Base-by-base conservation (phyloP, 2,888 invertebrate species). In the Kuschelorhynchus macadamiae region DNA sequence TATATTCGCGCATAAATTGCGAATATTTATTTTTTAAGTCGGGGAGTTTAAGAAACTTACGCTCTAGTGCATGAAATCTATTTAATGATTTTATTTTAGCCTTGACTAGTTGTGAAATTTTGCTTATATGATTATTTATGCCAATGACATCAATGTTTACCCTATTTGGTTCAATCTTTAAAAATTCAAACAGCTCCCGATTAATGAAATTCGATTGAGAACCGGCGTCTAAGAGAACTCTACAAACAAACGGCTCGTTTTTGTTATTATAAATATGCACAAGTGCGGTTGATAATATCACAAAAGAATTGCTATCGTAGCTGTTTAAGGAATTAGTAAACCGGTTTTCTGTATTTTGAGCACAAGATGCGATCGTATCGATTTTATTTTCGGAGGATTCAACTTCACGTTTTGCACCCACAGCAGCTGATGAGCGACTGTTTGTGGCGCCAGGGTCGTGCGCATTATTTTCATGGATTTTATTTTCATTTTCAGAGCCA, bases 121-220 rank as follows among this genome's bases (percentile, higher is more conserved):
- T 55, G 1, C 44, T 17, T 9, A 18, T 8, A 16, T 33, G 11
- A 0, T 32, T 18, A 63, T 57, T 68, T 5, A 68, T 30, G 9
- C 68, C 68, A 1, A 53, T n/a, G 3, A 68, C 47, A 7, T 41
- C 33, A n/a, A 63, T 18, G 5, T 56, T 52, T 33, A 67, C 49
- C 17, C 14, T 39, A 7, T 12, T 33, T 11, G 21, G 1, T 9
- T 1, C 2, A 1, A 63, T 20, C 18, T 59, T 46, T 4, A 68
- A 20, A 17, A 25, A 30, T 4, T 53, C 9, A 1, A 18, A 12
- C 2, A 68, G 16, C 5, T 57, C 39, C 7, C 25, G 17, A 5
- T 44, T 53, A 7, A 63, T 41, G 12, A 68, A 68, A 21, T 59
- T 68, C 18, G 63, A 63, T n/a, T 68, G 59, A 2, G 63, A 68